phyloP scores from a whole-genome alignment of 2,888 invertebrate species.

The Blastobasis adustella region DNA sequence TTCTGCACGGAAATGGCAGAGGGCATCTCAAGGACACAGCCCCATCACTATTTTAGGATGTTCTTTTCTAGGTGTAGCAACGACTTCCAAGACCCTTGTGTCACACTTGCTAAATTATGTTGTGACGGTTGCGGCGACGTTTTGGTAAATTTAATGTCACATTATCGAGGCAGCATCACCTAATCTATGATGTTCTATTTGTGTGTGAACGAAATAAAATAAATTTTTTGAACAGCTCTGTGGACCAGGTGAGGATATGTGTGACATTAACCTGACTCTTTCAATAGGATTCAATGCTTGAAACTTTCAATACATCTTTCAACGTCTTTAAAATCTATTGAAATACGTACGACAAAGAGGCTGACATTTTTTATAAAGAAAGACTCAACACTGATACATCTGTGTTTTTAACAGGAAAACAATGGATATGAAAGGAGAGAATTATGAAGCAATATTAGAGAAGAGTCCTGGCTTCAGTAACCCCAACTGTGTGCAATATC shows the following conservation, averaged over 20 bases:
- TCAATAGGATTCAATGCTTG: conserved; percentile 42
- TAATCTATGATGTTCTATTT: conserved; percentile 67
- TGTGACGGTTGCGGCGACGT: conserved; percentile 61
- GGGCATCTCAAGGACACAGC: conserved; percentile 31
- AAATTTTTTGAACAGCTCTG: conserved; percentile 73
- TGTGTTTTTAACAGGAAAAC: conserved; percentile 77
- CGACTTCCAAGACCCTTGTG: conserved; percentile 50
- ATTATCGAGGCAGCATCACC: conserved; percentile 63
- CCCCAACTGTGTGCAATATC: conserved; percentile 89
- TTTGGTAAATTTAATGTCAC: conserved; percentile 68
- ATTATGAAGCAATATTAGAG: conserved; percentile 87
- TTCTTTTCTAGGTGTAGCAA: conserved; percentile 72
- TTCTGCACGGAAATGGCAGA: conserved; percentile 30
- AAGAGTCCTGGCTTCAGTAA: conserved; percentile 91
- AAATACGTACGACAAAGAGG: conserved; percentile 39
- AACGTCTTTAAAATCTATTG: conserved; percentile 31
- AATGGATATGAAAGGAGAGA: conserved; percentile 85
- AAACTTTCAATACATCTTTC: conserved; percentile 37
- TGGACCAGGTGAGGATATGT: conserved; percentile 72
- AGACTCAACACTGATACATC: conserved; percentile 18
- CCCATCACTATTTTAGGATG: conserved; percentile 66
- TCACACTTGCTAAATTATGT: conserved; percentile 45
- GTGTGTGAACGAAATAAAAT: conserved; percentile 69
- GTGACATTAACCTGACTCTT: conserved; percentile 42
- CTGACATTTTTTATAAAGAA: conserved; percentile 22